phyloP scores from a whole-genome alignment of 2,113 vertebrate species.

The Sialia sialis region DNA sequence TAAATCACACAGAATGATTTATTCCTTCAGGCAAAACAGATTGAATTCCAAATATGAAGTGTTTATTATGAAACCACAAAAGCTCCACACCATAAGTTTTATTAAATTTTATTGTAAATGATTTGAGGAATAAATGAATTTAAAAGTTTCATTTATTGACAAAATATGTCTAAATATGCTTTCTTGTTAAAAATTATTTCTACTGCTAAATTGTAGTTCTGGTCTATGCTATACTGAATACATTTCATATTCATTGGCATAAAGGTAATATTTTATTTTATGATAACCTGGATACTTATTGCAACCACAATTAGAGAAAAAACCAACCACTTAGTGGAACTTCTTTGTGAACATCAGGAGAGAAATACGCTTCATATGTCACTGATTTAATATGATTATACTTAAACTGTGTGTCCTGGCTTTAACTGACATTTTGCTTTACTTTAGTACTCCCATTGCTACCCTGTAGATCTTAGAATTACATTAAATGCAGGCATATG shows the following conservation, averaged over 20 bases:
- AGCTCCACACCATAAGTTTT: neutral
- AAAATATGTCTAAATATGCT: neutral
- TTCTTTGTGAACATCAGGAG: conserved; percentile 11
- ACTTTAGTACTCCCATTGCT: neutral
- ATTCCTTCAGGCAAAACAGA: neutral
- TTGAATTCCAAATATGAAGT: neutral
- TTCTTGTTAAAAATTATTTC: neutral
- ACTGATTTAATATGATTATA: conserved; percentile 34
- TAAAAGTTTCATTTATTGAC: neutral
- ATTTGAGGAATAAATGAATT: neutral
- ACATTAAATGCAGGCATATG: conserved; percentile 41
- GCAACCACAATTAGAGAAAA: neutral
- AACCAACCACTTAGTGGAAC: neutral
- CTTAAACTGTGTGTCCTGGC: neutral
- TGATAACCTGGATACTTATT: neutral
- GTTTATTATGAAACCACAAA: neutral
- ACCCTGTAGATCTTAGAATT: conserved; percentile 6
- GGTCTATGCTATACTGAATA: neutral
- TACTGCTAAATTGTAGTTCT: neutral
- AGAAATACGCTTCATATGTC: neutral
- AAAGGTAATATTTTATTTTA: conserved; percentile 1
- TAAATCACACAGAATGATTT: neutral
- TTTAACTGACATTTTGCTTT: conserved; percentile 45
- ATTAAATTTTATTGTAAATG: neutral
- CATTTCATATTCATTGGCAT: neutral